Conservation (phyloP, 2,797 vertebrate species). For the Halcyon chelicuti region DNA sequence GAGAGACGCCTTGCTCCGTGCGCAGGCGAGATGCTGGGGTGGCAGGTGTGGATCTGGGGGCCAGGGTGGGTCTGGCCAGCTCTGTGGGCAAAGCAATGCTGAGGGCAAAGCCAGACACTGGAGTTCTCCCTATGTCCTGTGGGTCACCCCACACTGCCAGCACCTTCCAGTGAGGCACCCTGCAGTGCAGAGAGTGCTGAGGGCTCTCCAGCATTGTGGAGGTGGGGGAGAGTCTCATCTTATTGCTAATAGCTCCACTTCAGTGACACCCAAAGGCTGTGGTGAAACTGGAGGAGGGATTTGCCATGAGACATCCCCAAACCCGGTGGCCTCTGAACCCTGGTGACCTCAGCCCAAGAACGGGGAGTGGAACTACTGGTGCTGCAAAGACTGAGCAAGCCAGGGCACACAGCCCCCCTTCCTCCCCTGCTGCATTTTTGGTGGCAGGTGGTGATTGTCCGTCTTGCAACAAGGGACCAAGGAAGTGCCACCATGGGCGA, state of each 20-base stretch:
- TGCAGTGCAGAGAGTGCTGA: not conserved
- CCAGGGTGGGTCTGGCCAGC: not conserved
- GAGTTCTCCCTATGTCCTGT: not conserved
- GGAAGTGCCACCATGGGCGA: not conserved
- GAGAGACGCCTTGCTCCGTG: not conserved
- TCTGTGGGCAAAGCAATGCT: not conserved
- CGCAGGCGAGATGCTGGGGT: rapidly evolving
- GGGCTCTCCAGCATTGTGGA: not conserved
- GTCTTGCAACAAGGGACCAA: not conserved
- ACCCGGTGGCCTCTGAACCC: not conserved
- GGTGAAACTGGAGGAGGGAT: not conserved
- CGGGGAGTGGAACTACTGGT: not conserved
- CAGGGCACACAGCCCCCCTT: not conserved
- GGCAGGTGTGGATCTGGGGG: not conserved
- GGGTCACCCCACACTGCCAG: not conserved
- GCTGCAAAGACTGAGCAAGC: not conserved
- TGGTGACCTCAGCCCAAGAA: not conserved
- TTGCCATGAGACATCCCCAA: not conserved
- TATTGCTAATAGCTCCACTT: constrained; percentile 18
- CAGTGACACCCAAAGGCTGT: not conserved
- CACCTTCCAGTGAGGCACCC: not conserved
- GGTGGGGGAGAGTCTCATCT: not conserved
- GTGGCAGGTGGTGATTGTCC: not conserved
- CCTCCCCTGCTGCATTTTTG: not conserved
- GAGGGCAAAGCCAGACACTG: not conserved